phyloP scores from a whole-genome alignment of 2,797 vertebrate species.

The Sorex maritimensis region DNA sequence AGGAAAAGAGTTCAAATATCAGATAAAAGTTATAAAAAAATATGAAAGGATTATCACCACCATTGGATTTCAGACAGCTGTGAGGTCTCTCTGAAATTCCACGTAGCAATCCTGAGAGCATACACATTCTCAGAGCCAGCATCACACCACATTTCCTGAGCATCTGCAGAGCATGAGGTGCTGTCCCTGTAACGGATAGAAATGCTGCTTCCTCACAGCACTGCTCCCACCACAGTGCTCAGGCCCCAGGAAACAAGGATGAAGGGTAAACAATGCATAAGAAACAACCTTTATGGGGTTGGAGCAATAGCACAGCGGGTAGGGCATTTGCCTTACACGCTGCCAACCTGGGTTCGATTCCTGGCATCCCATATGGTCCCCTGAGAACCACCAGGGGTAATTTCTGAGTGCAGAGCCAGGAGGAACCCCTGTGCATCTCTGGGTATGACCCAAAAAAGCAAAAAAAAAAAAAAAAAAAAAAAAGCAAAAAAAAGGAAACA shows the following conservation, averaged over 20 bases:
- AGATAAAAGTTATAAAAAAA: slow-evolving; percentile 74
- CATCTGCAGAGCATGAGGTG: background rate
- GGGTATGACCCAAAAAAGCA: no score
- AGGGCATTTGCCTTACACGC: no score
- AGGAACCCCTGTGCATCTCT: no score
- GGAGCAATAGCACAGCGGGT: no score
- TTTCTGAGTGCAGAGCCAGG: no score
- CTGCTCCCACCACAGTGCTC: background rate
- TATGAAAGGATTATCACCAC: slow-evolving; percentile 57
- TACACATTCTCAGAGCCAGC: background rate
- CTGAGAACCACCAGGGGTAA: no score
- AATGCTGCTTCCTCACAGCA: background rate
- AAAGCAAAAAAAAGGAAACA: no score
- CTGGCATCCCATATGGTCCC: no score
- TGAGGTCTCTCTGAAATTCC: background rate
- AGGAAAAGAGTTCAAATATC: slow-evolving; percentile 73
- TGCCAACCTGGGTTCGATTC: no score
- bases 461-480: no score
- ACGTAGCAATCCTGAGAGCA: background rate
- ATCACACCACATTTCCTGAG: background rate
- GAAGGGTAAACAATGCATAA: background rate
- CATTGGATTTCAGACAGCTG: background rate
- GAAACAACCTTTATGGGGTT: background rate
- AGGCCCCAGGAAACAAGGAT: background rate
- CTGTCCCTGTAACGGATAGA: background rate